Evolutionary conservation across 2,797 vertebrate genomes (phyloP), one percentile per base, ranked within the genome.

Genomic region (Cirrhinus mrigala): DNA sequence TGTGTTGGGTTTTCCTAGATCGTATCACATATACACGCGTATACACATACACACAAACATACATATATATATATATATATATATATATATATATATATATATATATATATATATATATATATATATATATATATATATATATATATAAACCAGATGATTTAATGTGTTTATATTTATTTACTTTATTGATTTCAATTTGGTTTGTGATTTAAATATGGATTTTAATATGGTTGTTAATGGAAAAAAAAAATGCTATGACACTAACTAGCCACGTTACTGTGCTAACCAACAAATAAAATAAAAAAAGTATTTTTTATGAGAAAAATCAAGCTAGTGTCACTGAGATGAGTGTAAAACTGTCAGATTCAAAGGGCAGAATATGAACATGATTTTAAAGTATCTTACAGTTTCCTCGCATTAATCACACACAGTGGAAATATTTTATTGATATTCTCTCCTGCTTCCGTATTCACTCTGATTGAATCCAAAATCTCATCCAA

Each of bases 391-490:
- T 64, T 58, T 69, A 18, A 24, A 84, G n/a, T 44, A 58, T 69
- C 64, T 70, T 54, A 33, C 37, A 68, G 73, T 50, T 68, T 37
- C n/a, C 33, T 54, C 20, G 46, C 22, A 77, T 77, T 84, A 68
- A 56, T 69, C 62, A 46, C 16, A 46, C 74, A 70, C 18, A 22
- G 52, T 48, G 60, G 73, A 68, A 56, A 77, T 84, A 68, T 84
- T 84, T 84, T 84, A 84, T 79, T 84, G 75, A 84, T 84, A 77
- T 56, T 48, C 62, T 84, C 64, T 78, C 83, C 11, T 3, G 27
- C 74, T 84, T 68, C 54, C 8, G 6, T 79, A 84, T 79, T 78
- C 83, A 71, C 60, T 56, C 46, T 83, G 60, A 83, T 80, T 80
- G 78, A 80, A 78, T 84, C 64, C 75, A 46, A 84, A 84, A 70